Percentiles rank a stretch among this genome's conserved stretches.
Evolutionary conservation across 2,797 vertebrate genomes (phyloP).

Genomic region (Ctenochaetus hawaiiensis): DNA sequence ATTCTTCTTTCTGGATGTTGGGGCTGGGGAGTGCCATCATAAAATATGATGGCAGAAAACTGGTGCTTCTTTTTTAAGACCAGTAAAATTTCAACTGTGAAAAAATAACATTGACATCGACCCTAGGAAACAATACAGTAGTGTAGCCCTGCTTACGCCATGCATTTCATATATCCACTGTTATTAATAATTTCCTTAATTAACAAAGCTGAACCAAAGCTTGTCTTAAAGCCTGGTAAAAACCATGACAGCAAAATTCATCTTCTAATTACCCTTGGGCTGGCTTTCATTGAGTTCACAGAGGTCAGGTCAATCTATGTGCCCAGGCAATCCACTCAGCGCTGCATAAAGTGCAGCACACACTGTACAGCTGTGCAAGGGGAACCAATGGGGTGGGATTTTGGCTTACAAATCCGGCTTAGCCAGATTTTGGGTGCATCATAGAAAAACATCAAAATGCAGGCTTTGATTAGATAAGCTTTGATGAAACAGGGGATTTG

Average conservation of each 20-base stretch:
- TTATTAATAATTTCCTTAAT: slow-evolving; percentile 23
- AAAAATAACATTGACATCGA: too few relatives aligned
- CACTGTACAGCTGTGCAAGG: slow-evolving; percentile 45
- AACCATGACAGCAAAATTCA: slow-evolving; percentile 32
- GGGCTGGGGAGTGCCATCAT: too few relatives aligned
- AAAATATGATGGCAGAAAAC: too few relatives aligned
- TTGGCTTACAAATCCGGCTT: slow-evolving; percentile 77
- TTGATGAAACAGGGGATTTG: slow-evolving; percentile 61
- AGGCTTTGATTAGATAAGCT: slow-evolving; percentile 75
- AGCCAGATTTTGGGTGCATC: slow-evolving; percentile 73
- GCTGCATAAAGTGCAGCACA: slow-evolving; percentile 40
- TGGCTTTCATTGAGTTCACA: slow-evolving; percentile 49
- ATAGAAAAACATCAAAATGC: slow-evolving; percentile 71
- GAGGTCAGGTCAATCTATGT: slow-evolving; percentile 56
- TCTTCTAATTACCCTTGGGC: slow-evolving; percentile 51
- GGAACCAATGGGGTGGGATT: slow-evolving; percentile 53
- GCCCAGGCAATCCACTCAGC: slow-evolving; percentile 65
- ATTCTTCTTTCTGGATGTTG: too few relatives aligned
- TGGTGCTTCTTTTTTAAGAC: too few relatives aligned
- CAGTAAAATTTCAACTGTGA: too few relatives aligned
- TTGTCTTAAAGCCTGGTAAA: slow-evolving; percentile 4
- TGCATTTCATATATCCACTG: background rate
- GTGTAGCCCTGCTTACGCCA: background rate
- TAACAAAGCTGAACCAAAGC: slow-evolving; percentile 20
- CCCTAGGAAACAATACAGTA: background rate